Base-by-base conservation (phyloP, 1,140 invertebrate species). In the Musca domestica region DNA sequence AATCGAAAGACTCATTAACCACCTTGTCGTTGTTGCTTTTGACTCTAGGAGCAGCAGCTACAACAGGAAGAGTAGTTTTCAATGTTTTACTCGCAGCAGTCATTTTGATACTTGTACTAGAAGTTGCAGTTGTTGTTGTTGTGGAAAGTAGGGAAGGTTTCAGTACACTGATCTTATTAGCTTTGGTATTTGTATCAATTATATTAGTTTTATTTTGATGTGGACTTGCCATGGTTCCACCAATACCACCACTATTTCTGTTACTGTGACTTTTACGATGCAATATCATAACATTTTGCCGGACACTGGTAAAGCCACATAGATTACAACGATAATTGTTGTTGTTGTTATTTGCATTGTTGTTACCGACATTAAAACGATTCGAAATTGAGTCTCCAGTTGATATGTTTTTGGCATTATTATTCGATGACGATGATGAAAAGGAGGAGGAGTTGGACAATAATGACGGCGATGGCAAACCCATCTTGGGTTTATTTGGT, bases 261-360 rank as follows among this genome's bases (percentile, higher is more conserved):
- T 61, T 61, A 17, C 68, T 83, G 73, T 83, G 88, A 83, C 84
- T 88, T 85, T 84, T 85, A 49, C 87, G 87, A 74, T 92, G 91
- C 71, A 86, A 83, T 66, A 91, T 87, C 69, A 91, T 85, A 30
- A 90, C 88, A 75, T 90, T 91, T 12, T 91, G 76, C 17, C 90
- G 83, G 10, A 84, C 84, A 22, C 88, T 86, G 34, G 84, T 84
- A 73, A 90, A 92, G 65, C 81, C 78, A 76, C 91, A 92, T 17
- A 86, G 73, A 67, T 86, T 83, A 80, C 91, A 92, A 6, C 85
- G 85, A 76, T 88, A 70, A 41, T 71, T 67, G 25, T 46, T 69
- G 67, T 41, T 51, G 12, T 15, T 66, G 49, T 17, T 25, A 20
- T 10, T 10, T 30, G 7, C 0, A 14, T 10, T 65, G 49, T 56